These are phyloP conservation scores for Drosophila peninsularis DNA, from an alignment of 2,888 invertebrate species.

Conservation along the genomic window DNA sequence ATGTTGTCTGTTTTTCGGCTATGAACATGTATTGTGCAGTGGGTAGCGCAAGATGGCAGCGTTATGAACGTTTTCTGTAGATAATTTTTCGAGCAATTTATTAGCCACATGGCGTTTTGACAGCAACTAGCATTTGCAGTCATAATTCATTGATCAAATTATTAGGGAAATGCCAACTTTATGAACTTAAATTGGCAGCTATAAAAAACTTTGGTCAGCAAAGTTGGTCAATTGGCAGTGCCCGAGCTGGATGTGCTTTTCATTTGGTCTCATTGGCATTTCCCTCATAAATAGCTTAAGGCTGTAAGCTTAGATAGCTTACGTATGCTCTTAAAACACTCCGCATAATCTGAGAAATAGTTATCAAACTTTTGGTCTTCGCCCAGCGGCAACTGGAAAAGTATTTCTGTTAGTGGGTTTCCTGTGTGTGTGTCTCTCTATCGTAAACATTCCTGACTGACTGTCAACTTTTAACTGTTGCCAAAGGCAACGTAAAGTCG, in stretches of 20 bases:
- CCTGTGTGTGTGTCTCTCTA: constrained; percentile 11
- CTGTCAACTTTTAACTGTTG: constrained; percentile 29
- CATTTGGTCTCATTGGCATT: constrained; percentile 36
- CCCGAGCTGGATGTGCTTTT: constrained; percentile 28
- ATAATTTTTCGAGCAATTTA: constrained; percentile 67
- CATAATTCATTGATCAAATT: constrained; percentile 73
- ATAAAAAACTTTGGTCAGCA: constrained; percentile 30
- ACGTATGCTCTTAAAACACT: constrained; percentile 31
- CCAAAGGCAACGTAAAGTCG: constrained; percentile 14
- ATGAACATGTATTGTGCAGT: neutral
- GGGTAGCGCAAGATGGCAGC: no score
- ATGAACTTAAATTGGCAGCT: constrained; percentile 61
- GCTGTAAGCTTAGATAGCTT: constrained; percentile 48
- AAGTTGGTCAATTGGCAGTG: constrained; percentile 43
- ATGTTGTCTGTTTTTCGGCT: neutral
- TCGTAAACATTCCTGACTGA: constrained; percentile 30
- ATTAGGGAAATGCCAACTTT: constrained; percentile 45
- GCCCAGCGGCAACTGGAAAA: constrained; percentile 50
- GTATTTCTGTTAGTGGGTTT: constrained; percentile 28
- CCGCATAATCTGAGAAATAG: constrained; percentile 60
- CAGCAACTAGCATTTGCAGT: constrained; percentile 57
- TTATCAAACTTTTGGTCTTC: constrained; percentile 52
- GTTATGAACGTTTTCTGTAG: constrained; percentile 7
- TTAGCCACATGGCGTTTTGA: constrained; percentile 46
- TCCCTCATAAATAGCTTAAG: constrained; percentile 37